A percentile compares a stretch with the other conserved stretches of the same genome.
These are phyloP conservation scores for Tetranychus piercei DNA, from an alignment of 2,888 invertebrate species.

Conservation along the genomic window DNA sequence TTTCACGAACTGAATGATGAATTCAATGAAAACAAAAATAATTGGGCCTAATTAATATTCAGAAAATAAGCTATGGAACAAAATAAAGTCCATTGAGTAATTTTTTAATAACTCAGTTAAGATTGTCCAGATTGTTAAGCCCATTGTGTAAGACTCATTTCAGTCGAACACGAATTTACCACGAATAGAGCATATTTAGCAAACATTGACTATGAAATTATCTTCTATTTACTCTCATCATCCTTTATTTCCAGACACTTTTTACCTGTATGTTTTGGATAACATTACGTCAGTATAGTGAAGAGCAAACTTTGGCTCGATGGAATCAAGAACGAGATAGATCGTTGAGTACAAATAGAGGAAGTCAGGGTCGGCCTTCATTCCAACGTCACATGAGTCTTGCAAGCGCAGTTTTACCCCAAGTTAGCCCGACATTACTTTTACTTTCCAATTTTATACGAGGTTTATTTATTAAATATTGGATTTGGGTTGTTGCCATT, in stretches of 20 bases:
- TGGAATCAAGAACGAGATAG: conserved; percentile 24
- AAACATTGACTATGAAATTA: background rate
- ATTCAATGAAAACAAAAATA: too few relatives aligned
- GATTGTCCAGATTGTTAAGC: background rate
- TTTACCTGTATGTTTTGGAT: conserved; percentile 90
- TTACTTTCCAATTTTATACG: conserved; percentile 48
- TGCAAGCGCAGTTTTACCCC: conserved; percentile 17
- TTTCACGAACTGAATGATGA: too few relatives aligned
- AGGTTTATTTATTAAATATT: conserved; percentile 63
- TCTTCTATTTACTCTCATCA: background rate
- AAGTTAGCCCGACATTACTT: conserved; percentile 26
- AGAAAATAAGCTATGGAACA: too few relatives aligned
- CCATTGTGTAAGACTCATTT: too few relatives aligned
- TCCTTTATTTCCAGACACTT: conserved; percentile 37
- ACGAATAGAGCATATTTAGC: too few relatives aligned
- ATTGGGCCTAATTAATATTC: too few relatives aligned
- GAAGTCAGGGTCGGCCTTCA: conserved; percentile 23
- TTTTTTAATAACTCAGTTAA: too few relatives aligned
- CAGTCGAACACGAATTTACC: background rate
- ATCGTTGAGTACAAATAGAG: conserved; percentile 28
- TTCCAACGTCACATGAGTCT: conserved; percentile 24
- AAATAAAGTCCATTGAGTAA: too few relatives aligned
- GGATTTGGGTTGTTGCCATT: conserved; percentile 85
- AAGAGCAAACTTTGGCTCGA: conserved; percentile 48
- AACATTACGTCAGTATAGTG: conserved; percentile 69